Evolutionary conservation across 1,140 invertebrate genomes (phyloP).

Genomic region (Lethrus apterus): DNA sequence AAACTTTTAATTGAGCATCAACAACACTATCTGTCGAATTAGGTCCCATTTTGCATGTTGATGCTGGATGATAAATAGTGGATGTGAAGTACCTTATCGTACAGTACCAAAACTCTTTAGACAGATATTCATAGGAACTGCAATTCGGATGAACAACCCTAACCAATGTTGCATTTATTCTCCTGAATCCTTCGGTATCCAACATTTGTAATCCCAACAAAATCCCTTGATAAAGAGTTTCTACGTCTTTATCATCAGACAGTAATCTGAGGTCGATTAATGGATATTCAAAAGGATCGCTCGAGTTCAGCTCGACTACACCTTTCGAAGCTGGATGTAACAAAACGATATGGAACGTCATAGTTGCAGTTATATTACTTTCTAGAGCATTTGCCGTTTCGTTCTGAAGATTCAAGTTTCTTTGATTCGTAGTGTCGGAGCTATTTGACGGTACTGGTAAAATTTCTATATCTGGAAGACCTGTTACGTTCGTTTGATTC

Average conservation of each 20-base stretch:
- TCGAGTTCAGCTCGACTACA: slow-evolving; percentile 54
- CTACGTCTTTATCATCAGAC: slow-evolving; percentile 51
- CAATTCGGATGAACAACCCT: slow-evolving; percentile 53
- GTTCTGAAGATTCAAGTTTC: neutral
- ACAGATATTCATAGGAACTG: slow-evolving; percentile 22
- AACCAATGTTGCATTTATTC: slow-evolving; percentile 43
- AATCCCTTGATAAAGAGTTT: slow-evolving; percentile 34
- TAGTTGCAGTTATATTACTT: neutral
- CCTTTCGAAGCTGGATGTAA: slow-evolving; percentile 67
- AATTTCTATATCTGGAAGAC: slow-evolving; percentile 12
- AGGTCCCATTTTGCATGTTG: slow-evolving; percentile 53
- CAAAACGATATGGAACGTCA: slow-evolving; percentile 18
- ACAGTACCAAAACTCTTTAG: slow-evolving; percentile 52
- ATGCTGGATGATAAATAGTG: slow-evolving; percentile 50
- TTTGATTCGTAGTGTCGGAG: neutral
- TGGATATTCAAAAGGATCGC: slow-evolving; percentile 66
- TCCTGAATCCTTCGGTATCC: slow-evolving; percentile 50
- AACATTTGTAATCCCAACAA: slow-evolving; percentile 47
- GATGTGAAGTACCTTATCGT: slow-evolving; percentile 40
- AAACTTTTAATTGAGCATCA: slow-evolving; percentile 40
- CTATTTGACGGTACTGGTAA: slow-evolving; percentile 2
- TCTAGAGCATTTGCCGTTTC: neutral
- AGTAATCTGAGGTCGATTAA: slow-evolving; percentile 72
- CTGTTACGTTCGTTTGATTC: neutral
- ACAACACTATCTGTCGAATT: slow-evolving; percentile 43